These are phyloP conservation scores for Peromyscus attwateri DNA, from an alignment of 2,797 vertebrate species.

Conservation along the genomic window DNA sequence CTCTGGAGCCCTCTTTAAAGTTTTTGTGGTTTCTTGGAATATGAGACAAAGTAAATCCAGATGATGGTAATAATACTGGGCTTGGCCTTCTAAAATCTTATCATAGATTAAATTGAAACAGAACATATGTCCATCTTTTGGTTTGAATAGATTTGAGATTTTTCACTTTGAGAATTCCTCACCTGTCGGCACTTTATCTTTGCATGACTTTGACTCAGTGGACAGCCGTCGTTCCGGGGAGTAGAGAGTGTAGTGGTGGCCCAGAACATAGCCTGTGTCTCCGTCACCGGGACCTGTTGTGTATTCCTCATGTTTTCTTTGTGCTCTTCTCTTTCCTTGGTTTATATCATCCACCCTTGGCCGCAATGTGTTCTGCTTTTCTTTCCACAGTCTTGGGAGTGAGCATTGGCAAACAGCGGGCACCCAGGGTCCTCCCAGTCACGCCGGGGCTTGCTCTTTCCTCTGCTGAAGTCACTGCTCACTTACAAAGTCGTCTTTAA, in stretches of 20 bases:
- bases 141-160: constrained; percentile 22
- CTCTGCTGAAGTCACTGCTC: not conserved
- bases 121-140: not conserved
- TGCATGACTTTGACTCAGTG: not conserved
- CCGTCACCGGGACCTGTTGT: not conserved
- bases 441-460: not conserved
- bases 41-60: constrained; percentile 27
- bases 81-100: constrained; percentile 19
- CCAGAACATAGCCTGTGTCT: not conserved
- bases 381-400: not conserved
- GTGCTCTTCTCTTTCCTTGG: not conserved
- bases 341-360: not conserved
- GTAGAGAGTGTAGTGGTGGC: not conserved
- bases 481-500: not conserved
- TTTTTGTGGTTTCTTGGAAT: constrained; percentile 19
- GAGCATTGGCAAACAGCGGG: not conserved
- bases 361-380: not conserved
- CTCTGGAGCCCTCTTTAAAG: constrained; percentile 25
- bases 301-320: not conserved
- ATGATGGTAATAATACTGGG: not conserved
- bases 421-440: not conserved
- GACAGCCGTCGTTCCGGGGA: not conserved
- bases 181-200: constrained; percentile 21
- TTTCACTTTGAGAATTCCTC: constrained; percentile 21
- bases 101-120: not conserved